Conservation (phyloP, 1,140 invertebrate species). For the Scylla paramamosain region DNA sequence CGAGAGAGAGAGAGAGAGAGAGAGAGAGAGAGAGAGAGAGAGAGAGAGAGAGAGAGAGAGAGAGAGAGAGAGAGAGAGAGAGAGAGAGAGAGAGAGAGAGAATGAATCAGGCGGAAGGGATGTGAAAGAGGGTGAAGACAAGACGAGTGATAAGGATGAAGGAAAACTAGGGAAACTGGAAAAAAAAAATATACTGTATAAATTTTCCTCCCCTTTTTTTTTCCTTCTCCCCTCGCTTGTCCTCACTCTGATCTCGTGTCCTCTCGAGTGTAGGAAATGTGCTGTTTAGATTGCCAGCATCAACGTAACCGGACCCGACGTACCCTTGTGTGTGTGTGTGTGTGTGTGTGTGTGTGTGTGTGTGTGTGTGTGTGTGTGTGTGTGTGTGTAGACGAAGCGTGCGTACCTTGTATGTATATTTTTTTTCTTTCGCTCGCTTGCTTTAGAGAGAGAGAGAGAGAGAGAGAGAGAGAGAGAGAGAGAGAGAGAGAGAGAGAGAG, state of each 20-base stretch:
- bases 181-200: too few species aligned
- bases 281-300: neutral
- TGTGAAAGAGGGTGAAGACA: neutral
- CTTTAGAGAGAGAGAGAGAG: too few species aligned
- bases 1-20: neutral
- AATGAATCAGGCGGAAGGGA: neutral
- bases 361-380: neutral
- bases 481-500: too few species aligned
- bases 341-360: slow-evolving; percentile 28
- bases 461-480: too few species aligned
- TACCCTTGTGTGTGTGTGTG: neutral
- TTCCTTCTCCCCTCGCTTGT: too few species aligned
- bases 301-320: neutral
- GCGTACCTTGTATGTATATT: neutral
- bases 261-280: too few species aligned
- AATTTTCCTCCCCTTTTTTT: neutral
- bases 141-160: neutral
- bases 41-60: neutral
- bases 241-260: neutral
- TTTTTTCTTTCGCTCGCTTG: too few species aligned
- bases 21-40: neutral
- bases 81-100: slow-evolving; percentile 34
- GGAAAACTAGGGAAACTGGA: neutral
- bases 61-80: neutral
- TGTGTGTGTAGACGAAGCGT: neutral